Conservation (phyloP, 2,888 invertebrate species). For the Hirtodrosophila duncani region DNA sequence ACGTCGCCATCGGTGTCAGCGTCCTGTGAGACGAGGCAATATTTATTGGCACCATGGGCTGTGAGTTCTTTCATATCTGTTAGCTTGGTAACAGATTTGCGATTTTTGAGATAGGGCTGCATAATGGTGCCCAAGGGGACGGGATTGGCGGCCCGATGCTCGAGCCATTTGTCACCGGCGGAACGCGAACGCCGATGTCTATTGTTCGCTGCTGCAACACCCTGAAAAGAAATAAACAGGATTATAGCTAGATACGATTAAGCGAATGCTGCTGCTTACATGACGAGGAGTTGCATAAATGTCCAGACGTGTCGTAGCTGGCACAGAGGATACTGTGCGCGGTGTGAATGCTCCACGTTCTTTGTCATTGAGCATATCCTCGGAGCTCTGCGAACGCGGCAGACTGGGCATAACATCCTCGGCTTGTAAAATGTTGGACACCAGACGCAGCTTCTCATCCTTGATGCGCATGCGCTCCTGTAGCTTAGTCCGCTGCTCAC, state of each 20-base stretch:
- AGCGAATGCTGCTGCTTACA: slow-evolving; percentile 38
- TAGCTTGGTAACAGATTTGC: slow-evolving; percentile 90
- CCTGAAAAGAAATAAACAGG: slow-evolving; percentile 75
- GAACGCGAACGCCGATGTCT: slow-evolving; percentile 90
- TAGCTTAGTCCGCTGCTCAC: slow-evolving; percentile 81
- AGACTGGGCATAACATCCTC: slow-evolving; percentile 76
- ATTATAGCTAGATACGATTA: too few relatives aligned
- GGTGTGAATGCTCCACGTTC: slow-evolving; percentile 42
- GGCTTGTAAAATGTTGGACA: slow-evolving; percentile 81
- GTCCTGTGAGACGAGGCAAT: slow-evolving; percentile 94
- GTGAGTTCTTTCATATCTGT: slow-evolving; percentile 88
- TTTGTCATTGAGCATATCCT: slow-evolving; percentile 67
- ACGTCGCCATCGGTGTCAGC: slow-evolving; percentile 94
- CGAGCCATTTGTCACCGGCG: slow-evolving; percentile 89
- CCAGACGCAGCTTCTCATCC: slow-evolving; percentile 82
- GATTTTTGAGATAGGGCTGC: slow-evolving; percentile 89
- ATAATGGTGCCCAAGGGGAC: slow-evolving; percentile 93
- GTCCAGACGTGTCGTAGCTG: slow-evolving; percentile 60
- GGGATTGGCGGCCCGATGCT: slow-evolving; percentile 89
- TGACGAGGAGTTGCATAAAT: slow-evolving; percentile 66
- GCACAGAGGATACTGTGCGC: slow-evolving; percentile 52
- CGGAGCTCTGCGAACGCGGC: slow-evolving; percentile 72
- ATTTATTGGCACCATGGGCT: slow-evolving; percentile 87
- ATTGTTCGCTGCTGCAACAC: slow-evolving; percentile 84
- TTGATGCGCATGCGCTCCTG: slow-evolving; percentile 81